A percentile compares a stretch with the other conserved stretches of the same genome.
These are phyloP conservation scores for Quadriops clusia DNA, from an alignment of 2,888 invertebrate genomes.

Conservation along the genomic window DNA sequence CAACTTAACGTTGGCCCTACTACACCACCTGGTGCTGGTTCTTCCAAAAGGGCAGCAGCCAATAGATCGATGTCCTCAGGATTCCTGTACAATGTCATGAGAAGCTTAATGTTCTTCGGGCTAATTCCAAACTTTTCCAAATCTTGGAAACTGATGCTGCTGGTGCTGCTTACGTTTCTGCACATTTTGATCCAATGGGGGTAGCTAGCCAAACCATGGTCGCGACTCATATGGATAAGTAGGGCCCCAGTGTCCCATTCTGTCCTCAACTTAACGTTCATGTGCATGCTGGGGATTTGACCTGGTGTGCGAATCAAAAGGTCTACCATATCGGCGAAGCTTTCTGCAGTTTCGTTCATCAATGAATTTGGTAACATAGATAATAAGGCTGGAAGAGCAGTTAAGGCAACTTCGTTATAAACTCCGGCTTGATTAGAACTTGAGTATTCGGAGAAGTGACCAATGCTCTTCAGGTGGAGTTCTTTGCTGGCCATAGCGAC, in stretches of 20 bases:
- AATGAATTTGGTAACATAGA: conserved; percentile 62
- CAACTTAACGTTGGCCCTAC: conserved; percentile 87
- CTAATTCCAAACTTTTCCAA: conserved; percentile 45
- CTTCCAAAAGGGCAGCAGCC: conserved; percentile 73
- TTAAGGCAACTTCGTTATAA: conserved; percentile 65
- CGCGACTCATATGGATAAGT: conserved; percentile 54
- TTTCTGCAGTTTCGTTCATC: conserved; percentile 44
- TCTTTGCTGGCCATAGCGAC: conserved; percentile 48
- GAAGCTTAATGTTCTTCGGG: conserved; percentile 46
- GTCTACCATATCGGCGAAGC: conserved; percentile 42
- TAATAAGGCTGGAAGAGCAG: conserved; percentile 59
- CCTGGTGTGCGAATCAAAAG: conserved; percentile 54
- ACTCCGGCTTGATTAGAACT: conserved; percentile 69
- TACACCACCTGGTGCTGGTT: conserved; percentile 63
- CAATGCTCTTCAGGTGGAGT: conserved; percentile 50
- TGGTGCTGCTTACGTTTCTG: conserved; percentile 30
- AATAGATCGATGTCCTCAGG: conserved; percentile 75
- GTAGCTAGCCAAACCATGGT: conserved; percentile 73
- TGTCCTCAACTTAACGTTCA: conserved; percentile 29
- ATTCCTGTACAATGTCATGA: conserved; percentile 57
- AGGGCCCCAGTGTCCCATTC: conserved; percentile 39
- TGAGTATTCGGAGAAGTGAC: conserved; percentile 70
- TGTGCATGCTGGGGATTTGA: conserved; percentile 47
- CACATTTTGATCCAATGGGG: conserved; percentile 56
- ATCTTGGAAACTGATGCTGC: conserved; percentile 41